phyloP scores from a whole-genome alignment of 2,797 vertebrate genomes.

The Pseudochirops cupreus region DNA sequence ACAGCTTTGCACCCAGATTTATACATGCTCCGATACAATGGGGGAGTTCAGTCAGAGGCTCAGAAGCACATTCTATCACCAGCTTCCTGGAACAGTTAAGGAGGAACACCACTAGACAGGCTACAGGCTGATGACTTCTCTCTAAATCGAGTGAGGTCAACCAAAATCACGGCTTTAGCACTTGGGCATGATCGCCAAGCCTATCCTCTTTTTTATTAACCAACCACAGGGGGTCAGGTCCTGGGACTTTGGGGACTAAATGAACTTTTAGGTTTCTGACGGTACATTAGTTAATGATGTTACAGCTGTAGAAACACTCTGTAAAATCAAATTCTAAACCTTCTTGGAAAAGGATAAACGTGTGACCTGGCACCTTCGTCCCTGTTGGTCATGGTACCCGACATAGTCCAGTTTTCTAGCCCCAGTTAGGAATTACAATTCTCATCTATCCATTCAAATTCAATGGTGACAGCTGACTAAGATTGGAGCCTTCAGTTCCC shows the following conservation, averaged over 20 bases:
- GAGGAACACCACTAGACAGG: conserved; percentile 52
- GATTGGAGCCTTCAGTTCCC: conserved; percentile 12
- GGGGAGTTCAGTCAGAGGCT: conserved; percentile 24
- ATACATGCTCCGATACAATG: conserved; percentile 7
- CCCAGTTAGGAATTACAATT: neutral
- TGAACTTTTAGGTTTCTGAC: conserved; percentile 49
- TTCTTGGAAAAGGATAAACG: conserved; percentile 56
- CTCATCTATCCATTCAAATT: neutral
- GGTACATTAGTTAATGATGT: conserved; percentile 53
- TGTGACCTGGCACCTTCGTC: conserved; percentile 49
- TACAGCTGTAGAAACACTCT: conserved; percentile 51
- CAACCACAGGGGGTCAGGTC: neutral
- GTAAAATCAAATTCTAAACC: conserved; percentile 30
- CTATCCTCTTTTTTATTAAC: conserved; percentile 43
- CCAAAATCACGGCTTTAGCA: conserved; percentile 49
- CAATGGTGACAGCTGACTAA: conserved; percentile 36
- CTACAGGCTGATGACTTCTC: conserved; percentile 24
- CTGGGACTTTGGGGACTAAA: conserved; percentile 48
- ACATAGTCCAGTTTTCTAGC: conserved; percentile 19
- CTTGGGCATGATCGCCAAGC: conserved; percentile 21
- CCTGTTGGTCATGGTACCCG: conserved; percentile 39
- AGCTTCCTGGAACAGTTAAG: conserved; percentile 51
- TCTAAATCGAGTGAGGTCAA: neutral
- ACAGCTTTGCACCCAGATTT: conserved; percentile 37
- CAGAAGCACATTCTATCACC: conserved; percentile 45